Conservation (phyloP, 2,888 invertebrate genomes). For the Rhamnusium bicolor region DNA sequence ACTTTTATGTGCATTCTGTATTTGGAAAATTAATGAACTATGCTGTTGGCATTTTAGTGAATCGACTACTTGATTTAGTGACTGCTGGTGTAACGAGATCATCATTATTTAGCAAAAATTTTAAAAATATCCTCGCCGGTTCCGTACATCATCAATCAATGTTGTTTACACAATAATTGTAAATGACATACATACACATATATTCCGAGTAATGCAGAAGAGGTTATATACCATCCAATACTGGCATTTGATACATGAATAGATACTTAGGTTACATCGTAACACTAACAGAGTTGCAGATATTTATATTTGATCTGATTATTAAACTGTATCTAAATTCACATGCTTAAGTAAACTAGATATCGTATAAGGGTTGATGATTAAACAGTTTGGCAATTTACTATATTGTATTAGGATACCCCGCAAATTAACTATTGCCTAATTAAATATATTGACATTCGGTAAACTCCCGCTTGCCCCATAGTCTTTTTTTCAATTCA, state of each 20-base stretch:
- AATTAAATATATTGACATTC: neutral
- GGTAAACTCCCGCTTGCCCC: neutral
- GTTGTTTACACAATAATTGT: conserved; percentile 11
- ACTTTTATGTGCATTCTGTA: neutral
- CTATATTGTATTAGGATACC: neutral
- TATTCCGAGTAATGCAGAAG: neutral
- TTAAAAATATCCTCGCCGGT: neutral
- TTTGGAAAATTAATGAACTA: neutral
- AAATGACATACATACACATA: conserved; percentile 1
- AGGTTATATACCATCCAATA: conserved; percentile 1
- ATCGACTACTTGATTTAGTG: neutral
- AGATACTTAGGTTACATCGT: conserved; percentile 1
- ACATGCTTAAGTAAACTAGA: neutral
- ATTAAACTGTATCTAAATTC: neutral
- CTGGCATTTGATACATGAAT: conserved; percentile 5
- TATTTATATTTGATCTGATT: neutral
- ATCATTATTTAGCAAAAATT: neutral
- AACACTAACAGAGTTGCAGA: neutral
- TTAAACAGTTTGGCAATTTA: neutral
- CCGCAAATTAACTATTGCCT: neutral
- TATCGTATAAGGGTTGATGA: neutral
- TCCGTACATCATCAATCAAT: conserved; percentile 8
- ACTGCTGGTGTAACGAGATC: neutral
- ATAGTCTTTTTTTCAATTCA: no score
- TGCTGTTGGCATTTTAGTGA: neutral